A percentile compares a stretch with the other conserved stretches of the same genome.
These are phyloP conservation scores for Pelmatolapia mariae DNA, from an alignment of 2,113 vertebrate genomes.

Conservation along the genomic window DNA sequence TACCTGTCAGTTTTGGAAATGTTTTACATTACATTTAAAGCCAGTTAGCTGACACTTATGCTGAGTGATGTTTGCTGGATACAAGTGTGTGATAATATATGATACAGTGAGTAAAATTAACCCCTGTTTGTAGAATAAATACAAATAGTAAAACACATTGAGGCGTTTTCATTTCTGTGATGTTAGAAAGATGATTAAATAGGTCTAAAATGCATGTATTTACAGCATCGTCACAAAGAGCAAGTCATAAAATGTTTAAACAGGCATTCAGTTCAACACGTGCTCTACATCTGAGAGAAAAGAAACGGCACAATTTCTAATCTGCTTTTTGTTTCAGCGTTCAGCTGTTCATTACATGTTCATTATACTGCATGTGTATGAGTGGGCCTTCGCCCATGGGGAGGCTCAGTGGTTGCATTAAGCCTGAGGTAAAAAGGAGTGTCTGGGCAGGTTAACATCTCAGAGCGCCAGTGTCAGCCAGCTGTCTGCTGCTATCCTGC, in stretches of 20 bases:
- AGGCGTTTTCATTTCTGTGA: not conserved
- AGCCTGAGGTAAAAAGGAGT: conserved; percentile 11
- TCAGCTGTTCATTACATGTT: not conserved
- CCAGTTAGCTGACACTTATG: not conserved
- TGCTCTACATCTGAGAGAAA: not conserved
- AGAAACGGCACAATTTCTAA: not conserved
- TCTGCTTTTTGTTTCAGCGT: not conserved
- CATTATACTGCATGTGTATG: not conserved
- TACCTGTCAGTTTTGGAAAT: not conserved
- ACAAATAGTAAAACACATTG: not conserved
- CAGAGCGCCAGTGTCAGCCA: conserved; percentile 13
- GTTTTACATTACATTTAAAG: not conserved
- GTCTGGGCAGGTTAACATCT: conserved; percentile 34
- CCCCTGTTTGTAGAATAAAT: not conserved
- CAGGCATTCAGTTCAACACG: not conserved
- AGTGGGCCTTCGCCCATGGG: not conserved
- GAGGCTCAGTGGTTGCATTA: not conserved
- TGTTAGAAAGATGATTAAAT: not conserved
- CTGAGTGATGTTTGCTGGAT: not conserved
- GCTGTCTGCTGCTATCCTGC: conserved; percentile 18
- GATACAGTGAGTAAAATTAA: not conserved
- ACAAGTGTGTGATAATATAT: not conserved
- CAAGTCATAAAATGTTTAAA: not conserved
- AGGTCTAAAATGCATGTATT: not conserved
- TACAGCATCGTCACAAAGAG: not conserved